These are phyloP conservation scores for Slavum lentiscoides DNA, from an alignment of 2,888 invertebrate genomes.

Conservation along the genomic window DNA sequence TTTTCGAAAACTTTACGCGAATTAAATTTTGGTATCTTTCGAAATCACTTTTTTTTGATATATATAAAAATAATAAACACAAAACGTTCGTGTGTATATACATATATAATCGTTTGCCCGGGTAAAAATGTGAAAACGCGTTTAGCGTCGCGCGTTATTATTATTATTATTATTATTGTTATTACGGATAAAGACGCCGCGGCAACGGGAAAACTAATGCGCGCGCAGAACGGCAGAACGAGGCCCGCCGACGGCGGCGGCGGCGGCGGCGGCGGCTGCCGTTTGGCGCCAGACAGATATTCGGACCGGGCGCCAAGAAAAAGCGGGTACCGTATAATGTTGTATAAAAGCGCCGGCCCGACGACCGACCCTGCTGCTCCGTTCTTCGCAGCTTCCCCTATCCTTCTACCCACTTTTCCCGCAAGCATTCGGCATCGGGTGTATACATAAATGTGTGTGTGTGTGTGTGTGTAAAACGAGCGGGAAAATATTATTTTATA, in stretches of 20 bases:
- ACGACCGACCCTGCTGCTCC: no score
- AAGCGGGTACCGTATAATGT: conserved; percentile 28
- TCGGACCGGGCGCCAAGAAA: conserved; percentile 53
- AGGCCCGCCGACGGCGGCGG: background rate
- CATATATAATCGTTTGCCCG: background rate
- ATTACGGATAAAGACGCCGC: no score
- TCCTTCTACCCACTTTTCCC: no score
- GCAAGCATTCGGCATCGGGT: no score
- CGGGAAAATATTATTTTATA: conserved; percentile 18
- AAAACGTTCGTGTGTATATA: no score
- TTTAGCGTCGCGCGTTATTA: no score
- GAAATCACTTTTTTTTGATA: no score
- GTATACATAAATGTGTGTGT: background rate
- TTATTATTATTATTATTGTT: no score
- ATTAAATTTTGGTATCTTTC: no score
- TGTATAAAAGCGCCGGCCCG: conserved; percentile 26
- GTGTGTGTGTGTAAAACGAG: background rate
- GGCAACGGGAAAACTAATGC: no score
- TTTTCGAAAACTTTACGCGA: no score
- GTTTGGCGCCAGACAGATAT: conserved; percentile 53
- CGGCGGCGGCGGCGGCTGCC: background rate
- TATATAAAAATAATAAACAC: no score
- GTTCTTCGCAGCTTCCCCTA: background rate
- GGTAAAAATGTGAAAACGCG: background rate
- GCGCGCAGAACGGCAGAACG: background rate